Conservation (phyloP, 2,888 invertebrate species). For the Scaptodrosophila latifasciaeformis region DNA sequence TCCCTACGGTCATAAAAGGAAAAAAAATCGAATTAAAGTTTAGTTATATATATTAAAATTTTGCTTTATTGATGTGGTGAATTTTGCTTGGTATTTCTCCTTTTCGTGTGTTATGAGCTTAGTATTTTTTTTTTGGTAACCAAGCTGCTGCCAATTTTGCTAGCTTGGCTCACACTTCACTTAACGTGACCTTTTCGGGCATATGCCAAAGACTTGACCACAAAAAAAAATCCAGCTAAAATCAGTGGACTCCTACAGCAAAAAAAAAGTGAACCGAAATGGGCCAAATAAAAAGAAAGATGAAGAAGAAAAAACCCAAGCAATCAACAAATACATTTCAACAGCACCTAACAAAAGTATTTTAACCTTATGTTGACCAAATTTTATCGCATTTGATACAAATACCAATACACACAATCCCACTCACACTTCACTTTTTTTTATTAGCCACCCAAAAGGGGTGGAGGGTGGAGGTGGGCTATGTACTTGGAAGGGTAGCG, state of each 20-base stretch:
- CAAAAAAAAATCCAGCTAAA: conserved; percentile 42
- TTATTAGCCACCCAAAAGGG: conserved; percentile 54
- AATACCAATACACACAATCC: conserved; percentile 17
- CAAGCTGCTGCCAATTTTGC: no score
- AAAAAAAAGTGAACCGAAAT: conserved; percentile 25
- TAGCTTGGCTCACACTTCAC: conserved; percentile 40
- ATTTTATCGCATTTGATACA: conserved; percentile 64
- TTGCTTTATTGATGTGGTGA: conserved; percentile 61
- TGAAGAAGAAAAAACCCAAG: conserved; percentile 42
- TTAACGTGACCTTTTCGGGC: conserved; percentile 48
- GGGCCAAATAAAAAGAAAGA: conserved; percentile 51
- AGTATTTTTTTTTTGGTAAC: conserved; percentile 35
- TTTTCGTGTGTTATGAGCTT: conserved; percentile 32
- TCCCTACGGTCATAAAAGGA: no score
- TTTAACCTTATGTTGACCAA: conserved; percentile 67
- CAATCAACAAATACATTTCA: conserved; percentile 66
- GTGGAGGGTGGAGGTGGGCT: conserved; percentile 26
- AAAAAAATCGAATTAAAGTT: conserved; percentile 44
- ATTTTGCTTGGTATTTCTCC: conserved; percentile 15
- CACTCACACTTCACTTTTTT: conserved; percentile 28
- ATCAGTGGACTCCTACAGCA: conserved; percentile 37
- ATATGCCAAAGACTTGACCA: conserved; percentile 63
- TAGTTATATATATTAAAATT: conserved; percentile 63
- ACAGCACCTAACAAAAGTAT: conserved; percentile 69
- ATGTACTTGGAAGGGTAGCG: no score